Conservation (phyloP, 2,797 vertebrate species). For the Poecile montanus region DNA sequence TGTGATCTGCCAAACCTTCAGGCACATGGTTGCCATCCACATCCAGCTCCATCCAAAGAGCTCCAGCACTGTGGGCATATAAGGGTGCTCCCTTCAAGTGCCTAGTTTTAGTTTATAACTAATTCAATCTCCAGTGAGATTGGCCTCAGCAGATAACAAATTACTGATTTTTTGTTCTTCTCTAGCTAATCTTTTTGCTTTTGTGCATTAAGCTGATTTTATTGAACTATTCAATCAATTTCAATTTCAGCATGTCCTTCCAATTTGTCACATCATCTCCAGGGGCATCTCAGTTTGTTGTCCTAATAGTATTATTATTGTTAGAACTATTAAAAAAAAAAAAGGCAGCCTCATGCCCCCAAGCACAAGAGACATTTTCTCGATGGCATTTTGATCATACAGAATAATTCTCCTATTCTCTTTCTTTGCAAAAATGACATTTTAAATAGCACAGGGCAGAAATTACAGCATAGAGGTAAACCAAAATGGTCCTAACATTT, state of each 20-base stretch:
- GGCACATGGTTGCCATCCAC: background rate
- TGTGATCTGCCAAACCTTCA: background rate
- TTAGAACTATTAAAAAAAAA: background rate
- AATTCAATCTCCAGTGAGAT: conserved; percentile 47
- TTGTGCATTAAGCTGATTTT: conserved; percentile 65
- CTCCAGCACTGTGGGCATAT: background rate
- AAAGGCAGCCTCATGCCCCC: background rate
- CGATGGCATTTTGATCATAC: conserved; percentile 17
- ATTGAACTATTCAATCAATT: conserved; percentile 74
- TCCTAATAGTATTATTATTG: conserved; percentile 54
- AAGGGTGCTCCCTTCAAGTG: background rate
- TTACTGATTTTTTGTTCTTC: conserved; percentile 27
- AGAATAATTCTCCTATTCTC: background rate
- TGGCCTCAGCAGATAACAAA: conserved; percentile 47
- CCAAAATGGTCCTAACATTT: background rate
- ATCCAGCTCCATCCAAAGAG: background rate
- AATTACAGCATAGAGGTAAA: background rate
- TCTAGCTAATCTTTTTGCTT: conserved; percentile 55
- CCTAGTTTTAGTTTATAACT: conserved; percentile 4
- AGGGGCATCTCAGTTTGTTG: conserved; percentile 51
- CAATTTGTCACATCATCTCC: conserved; percentile 67
- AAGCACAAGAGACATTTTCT: background rate
- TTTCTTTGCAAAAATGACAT: background rate
- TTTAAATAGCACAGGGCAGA: conserved; percentile 18
- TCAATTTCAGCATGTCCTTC: conserved; percentile 62